phyloP scores from a whole-genome alignment of 2,888 invertebrate species.

The Digitonthophagus gazella region DNA sequence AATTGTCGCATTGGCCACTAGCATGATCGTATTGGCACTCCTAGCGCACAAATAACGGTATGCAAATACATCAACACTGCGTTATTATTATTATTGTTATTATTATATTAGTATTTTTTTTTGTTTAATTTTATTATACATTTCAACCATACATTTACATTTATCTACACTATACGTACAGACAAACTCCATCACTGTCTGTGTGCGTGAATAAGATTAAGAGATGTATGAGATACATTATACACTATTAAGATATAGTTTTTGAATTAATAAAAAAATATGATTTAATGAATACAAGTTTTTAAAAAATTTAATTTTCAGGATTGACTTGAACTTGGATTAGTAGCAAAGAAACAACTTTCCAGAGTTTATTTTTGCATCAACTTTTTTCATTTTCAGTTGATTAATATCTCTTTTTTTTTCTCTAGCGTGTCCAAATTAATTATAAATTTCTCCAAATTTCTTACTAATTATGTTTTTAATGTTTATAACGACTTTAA shows the following conservation, averaged over 20 bases:
- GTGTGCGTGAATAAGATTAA: background rate
- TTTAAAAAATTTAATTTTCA: no score
- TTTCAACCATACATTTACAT: no score
- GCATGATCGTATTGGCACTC: slow-evolving; percentile 53
- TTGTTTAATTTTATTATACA: no score
- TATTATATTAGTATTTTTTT: slow-evolving; percentile 7
- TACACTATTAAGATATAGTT: background rate
- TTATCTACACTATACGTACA: background rate
- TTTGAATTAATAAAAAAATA: no score
- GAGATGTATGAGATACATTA: background rate
- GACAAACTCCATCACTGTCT: background rate
- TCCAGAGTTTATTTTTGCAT: background rate
- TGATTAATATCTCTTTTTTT: background rate
- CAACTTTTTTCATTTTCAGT: no score
- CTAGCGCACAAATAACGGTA: slow-evolving; percentile 51
- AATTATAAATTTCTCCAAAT: slow-evolving; percentile 16
- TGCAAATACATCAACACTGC: slow-evolving; percentile 36
- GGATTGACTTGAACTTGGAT: no score
- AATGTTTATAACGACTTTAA: slow-evolving; percentile 5
- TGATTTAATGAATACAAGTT: background rate
- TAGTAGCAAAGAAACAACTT: background rate
- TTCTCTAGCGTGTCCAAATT: background rate
- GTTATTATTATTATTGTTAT: slow-evolving; percentile 18
- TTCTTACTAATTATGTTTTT: slow-evolving; percentile 28
- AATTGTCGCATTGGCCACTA: slow-evolving; percentile 52